A percentile compares a stretch with the other conserved stretches of the same genome.
Evolutionary conservation across 2,888 invertebrate genomes (phyloP).

Genomic region (Drosophila affinis): DNA sequence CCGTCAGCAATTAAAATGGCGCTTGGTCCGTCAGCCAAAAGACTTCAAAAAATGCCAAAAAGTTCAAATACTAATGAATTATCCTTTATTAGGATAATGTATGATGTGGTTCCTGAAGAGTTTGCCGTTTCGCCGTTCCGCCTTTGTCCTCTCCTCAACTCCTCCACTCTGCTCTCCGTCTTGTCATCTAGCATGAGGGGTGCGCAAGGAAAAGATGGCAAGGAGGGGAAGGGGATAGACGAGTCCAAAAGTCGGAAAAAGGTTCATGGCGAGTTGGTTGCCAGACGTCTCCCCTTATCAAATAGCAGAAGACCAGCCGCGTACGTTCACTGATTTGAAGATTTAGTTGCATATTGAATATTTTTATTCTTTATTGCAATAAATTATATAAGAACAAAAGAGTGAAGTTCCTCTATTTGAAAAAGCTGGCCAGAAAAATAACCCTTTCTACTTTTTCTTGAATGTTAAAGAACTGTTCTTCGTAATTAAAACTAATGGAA

Average conservation of each 20-base stretch:
- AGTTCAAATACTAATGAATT: slow-evolving; percentile 83
- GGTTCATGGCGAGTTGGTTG: slow-evolving; percentile 55
- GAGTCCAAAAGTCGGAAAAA: slow-evolving; percentile 62
- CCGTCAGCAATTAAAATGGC: slow-evolving; percentile 68
- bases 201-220: background rate
- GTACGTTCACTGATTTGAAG: background rate
- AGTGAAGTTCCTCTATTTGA: no score
- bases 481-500: no score
- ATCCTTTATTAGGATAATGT: slow-evolving; percentile 83
- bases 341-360: background rate
- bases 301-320: slow-evolving; percentile 7
- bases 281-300: slow-evolving; percentile 36
- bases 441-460: no score
- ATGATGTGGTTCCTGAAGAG: slow-evolving; percentile 82
- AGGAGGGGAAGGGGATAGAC: background rate
- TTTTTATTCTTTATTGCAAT: no score
- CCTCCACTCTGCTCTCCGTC: slow-evolving; percentile 23
- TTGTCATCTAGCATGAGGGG: slow-evolving; percentile 14
- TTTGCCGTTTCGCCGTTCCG: slow-evolving; percentile 55
- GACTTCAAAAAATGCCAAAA: slow-evolving; percentile 81
- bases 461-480: no score
- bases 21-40: slow-evolving; percentile 62
- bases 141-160: slow-evolving; percentile 11
- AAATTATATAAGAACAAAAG: no score
- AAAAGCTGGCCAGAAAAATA: no score